A percentile compares a stretch with the other conserved stretches of the same genome.
phyloP scores from a whole-genome alignment of 2,113 vertebrate species.

The Gobius niger region DNA sequence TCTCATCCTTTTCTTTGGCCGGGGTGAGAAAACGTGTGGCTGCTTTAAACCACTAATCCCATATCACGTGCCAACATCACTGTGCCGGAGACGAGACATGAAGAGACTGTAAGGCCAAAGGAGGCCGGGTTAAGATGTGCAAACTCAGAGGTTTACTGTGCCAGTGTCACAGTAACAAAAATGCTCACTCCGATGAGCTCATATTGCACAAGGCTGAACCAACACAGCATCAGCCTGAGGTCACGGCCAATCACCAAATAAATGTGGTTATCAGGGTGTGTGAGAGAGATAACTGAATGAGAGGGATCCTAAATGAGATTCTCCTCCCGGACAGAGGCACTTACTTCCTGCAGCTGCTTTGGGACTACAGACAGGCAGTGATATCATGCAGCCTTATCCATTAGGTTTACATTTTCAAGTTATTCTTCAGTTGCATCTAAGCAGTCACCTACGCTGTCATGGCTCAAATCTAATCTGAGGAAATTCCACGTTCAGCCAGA shows the following conservation, averaged over 20 bases:
- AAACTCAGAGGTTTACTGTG: not conserved
- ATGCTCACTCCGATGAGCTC: not conserved
- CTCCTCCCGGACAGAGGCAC: not conserved
- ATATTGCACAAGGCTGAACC: not conserved
- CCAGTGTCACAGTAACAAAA: not conserved
- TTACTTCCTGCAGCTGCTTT: not conserved
- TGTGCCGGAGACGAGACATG: slow-evolving; percentile 20
- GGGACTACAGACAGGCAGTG: not conserved
- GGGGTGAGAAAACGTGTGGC: slow-evolving; percentile 49
- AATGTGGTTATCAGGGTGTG: slow-evolving; percentile 1
- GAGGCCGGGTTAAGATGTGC: slow-evolving; percentile 18
- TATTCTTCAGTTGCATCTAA: no score
- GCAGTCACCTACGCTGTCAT: no score
- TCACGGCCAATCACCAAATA: not conserved
- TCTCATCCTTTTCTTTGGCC: slow-evolving; percentile 24
- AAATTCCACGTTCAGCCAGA: no score
- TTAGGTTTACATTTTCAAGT: not conserved
- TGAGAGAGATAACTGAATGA: slow-evolving; percentile 2
- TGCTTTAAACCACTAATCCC: slow-evolving; percentile 67
- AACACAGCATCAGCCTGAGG: not conserved
- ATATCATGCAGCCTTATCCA: not conserved
- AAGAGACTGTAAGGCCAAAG: slow-evolving; percentile 32
- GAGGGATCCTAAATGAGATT: not conserved
- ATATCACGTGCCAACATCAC: slow-evolving; percentile 54
- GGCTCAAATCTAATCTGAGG: no score